phyloP scores from a whole-genome alignment of 2,113 vertebrate species.

The Lagopus leucura region DNA sequence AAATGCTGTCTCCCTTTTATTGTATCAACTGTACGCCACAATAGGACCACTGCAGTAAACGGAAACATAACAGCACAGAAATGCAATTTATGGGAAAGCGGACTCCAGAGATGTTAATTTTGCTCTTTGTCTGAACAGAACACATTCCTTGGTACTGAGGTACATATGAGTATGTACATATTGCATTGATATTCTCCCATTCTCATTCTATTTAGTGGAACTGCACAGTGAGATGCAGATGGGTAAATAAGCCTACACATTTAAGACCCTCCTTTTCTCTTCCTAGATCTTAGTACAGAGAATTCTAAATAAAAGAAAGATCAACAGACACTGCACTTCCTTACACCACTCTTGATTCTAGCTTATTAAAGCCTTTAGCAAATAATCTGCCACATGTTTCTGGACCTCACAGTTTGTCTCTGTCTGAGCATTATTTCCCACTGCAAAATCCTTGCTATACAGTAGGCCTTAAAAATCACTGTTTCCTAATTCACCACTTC shows the following conservation, averaged over 20 bases:
- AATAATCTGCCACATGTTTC: not conserved
- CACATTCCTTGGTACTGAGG: not conserved
- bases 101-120: not conserved
- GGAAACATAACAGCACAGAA: not conserved
- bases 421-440: not conserved
- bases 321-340: not conserved
- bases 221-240: not conserved
- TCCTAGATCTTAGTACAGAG: not conserved
- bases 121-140: not conserved
- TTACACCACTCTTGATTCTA: not conserved
- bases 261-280: not conserved
- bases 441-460: not conserved
- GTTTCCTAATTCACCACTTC: not conserved
- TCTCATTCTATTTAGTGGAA: not conserved
- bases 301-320: constrained; percentile 18
- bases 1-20: not conserved
- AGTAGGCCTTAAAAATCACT: not conserved
- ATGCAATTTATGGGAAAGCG: not conserved
- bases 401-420: not conserved
- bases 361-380: not conserved
- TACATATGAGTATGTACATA: not conserved
- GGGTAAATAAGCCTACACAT: not conserved
- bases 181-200: not conserved
- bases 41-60: not conserved
- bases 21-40: not conserved